Evolutionary conservation across 2,888 invertebrate genomes (phyloP), one percentile per base, ranked within the genome.

Genomic region (Sarcophaga variegata): DNA sequence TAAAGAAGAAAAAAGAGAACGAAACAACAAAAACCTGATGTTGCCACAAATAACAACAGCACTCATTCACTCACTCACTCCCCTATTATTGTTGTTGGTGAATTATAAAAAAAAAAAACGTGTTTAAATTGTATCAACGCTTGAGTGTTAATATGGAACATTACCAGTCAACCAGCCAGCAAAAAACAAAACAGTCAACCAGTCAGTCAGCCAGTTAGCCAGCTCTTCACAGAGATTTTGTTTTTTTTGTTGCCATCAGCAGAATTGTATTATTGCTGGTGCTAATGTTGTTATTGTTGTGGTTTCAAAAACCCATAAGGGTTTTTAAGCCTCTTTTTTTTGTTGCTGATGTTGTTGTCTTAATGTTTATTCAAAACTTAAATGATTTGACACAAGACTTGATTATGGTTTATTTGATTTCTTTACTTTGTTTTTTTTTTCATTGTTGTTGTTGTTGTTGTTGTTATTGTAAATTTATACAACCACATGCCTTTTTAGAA

Each of bases 301-400:
- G 86, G 83, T 76, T 71, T 71, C 76, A 22, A 22, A 70, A 63
- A 74, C 85, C 85, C 59, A 49, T 75, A 81, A 64, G 85, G 77
- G 74, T 74, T 85, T 78, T 84, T 54, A 14, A 54, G 12, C 17
- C 54, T 54, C 17, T 14, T 76, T 64, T 76, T 14, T 54, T 5
- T 86, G 54, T 81, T 86, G 83, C 64, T 81, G 85, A 67, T 83
- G 83, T 76, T 66, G 77, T 74, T 82, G 78, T 80, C 70, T 84
- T 84, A 87, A 84, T 84, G 84, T 84, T 84, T 87, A 87, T 87
- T 87, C 79, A 84, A 87, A 87, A 79, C 87, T 77, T 87, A 87
- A 87, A 87, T 84, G 87, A 87, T 87, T 87, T 87, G 84, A 87
- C 84, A 87, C 87, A 87, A 83, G 87, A 74, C 85, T 85, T 83